Evolutionary conservation across 1,140 invertebrate genomes (phyloP), one percentile per base, ranked within the genome.

Genomic region (Zaprionus nigranus): DNA sequence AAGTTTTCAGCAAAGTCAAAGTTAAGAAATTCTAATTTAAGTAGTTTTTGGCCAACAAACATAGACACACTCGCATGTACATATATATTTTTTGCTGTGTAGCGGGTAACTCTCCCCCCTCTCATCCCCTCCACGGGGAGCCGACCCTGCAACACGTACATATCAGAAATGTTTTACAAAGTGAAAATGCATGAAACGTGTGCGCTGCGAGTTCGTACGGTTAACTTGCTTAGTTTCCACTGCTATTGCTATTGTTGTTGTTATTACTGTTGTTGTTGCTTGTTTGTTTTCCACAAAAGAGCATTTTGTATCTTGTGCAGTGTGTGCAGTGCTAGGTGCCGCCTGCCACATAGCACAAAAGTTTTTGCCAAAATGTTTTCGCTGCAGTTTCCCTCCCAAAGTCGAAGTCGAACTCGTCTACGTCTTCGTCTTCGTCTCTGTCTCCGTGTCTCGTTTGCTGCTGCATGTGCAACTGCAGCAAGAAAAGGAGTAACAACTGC

Each of bases 141-240:
- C 24, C 13, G 1, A 28, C 28, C 30, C 34, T 28, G 49, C 62
- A 61, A 40, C 78, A 86, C 83, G 83, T 87, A 84, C 84, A 87
- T 82, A 87, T 87, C 84, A 84, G 76, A 88, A 87, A 87, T 87
- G 83, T 87, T 87, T 86, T 87, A 87, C 83, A 88, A 87, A 87
- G 83, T 87, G 83, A 88, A 87, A 87, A 87, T 88, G 84, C 83
- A 81, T 81, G 83, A 81, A 78, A 87, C 83, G 83, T 87, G 83
- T 79, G 84, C 77, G 34, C 38, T 43, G n/a, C 64, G 49, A 65
- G 43, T 75, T 71, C 64, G 40, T 49, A 46, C 70, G 62, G 62
- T 80, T 81, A 84, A 85, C 81, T 83, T 83, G 77, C 70, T 75
- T 85, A 71, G 74, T 78, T 75, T 46, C 46, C 61, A 53, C 36